These are phyloP conservation scores for Caenorhabditis japonica DNA, from an alignment of 2,888 invertebrate genomes.

Conservation along the genomic window DNA sequence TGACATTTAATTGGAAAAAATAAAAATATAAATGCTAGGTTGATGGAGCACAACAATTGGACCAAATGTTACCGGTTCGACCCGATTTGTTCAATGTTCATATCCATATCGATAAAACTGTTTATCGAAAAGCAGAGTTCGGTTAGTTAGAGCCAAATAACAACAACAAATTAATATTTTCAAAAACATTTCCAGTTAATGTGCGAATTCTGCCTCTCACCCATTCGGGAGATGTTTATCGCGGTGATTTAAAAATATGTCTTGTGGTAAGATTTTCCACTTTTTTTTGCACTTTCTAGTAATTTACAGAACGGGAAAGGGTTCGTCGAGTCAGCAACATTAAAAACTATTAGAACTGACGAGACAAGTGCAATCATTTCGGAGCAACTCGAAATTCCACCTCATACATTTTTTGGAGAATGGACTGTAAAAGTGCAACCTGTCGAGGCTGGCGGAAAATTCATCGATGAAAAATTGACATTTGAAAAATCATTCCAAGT, in stretches of 20 bases:
- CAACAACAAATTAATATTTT: too few species aligned
- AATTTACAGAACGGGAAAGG: slow-evolving; percentile 45
- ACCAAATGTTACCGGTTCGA: slow-evolving; percentile 42
- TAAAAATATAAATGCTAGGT: slow-evolving; percentile 1
- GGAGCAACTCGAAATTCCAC: slow-evolving; percentile 61
- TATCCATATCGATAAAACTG: slow-evolving; percentile 69
- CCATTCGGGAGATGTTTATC: slow-evolving; percentile 58
- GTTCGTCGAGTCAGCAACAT: slow-evolving; percentile 34
- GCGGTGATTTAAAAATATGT: slow-evolving; percentile 54
- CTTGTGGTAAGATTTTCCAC: slow-evolving; percentile 60
- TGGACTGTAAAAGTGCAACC: slow-evolving; percentile 63
- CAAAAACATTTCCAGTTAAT: slow-evolving; percentile 56
- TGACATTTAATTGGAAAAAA: not conserved
- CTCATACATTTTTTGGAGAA: slow-evolving; percentile 67
- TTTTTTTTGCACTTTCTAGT: too few species aligned
- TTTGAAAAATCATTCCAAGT: slow-evolving; percentile 53
- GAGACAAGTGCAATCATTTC: slow-evolving; percentile 44
- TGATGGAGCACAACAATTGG: slow-evolving; percentile 26
- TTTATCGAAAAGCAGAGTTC: slow-evolving; percentile 68
- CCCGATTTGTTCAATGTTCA: slow-evolving; percentile 66
- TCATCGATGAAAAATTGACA: slow-evolving; percentile 30
- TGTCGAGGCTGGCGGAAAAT: slow-evolving; percentile 11
- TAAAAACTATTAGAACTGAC: slow-evolving; percentile 12
- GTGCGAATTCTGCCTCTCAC: slow-evolving; percentile 70
- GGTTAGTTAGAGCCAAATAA: slow-evolving; percentile 48